These are phyloP conservation scores for Apodemus speciosus DNA, from an alignment of 2,113 vertebrate genomes.

Conservation along the genomic window DNA sequence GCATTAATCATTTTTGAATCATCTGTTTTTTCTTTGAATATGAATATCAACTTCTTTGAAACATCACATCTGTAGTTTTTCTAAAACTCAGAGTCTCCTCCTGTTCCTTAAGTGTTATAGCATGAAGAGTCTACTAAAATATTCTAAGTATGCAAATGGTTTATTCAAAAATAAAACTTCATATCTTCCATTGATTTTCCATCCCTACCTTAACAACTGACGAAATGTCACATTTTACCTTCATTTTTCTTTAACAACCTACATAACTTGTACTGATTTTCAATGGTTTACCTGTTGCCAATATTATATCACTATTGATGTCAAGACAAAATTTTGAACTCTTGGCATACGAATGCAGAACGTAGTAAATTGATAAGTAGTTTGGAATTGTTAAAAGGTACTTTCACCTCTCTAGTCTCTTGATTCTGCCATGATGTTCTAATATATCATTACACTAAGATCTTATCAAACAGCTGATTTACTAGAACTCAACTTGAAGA, in stretches of 20 bases:
- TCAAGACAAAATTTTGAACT: not conserved
- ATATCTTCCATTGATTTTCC: not conserved
- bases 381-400: slow-evolving; percentile 19
- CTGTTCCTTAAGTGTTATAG: not conserved
- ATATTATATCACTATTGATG: slow-evolving; percentile 4
- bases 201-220: not conserved
- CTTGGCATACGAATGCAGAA: not conserved
- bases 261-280: slow-evolving; percentile 13
- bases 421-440: not conserved
- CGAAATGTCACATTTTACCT: slow-evolving; percentile 13
- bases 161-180: slow-evolving; percentile 17
- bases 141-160: slow-evolving; percentile 29
- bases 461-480: not conserved
- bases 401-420: not conserved
- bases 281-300: slow-evolving; percentile 22
- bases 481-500: not conserved
- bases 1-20: slow-evolving; percentile 7
- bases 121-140: not conserved
- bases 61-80: not conserved
- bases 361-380: slow-evolving; percentile 24
- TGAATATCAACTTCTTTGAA: slow-evolving; percentile 24
- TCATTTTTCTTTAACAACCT: not conserved
- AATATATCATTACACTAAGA: slow-evolving; percentile 16
- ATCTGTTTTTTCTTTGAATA: slow-evolving; percentile 15
- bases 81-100: not conserved